Evolutionary conservation across 2,888 invertebrate species (phyloP), one percentile per base, ranked within the genome.

Genomic region (Oegoconia quadripuncta): DNA sequence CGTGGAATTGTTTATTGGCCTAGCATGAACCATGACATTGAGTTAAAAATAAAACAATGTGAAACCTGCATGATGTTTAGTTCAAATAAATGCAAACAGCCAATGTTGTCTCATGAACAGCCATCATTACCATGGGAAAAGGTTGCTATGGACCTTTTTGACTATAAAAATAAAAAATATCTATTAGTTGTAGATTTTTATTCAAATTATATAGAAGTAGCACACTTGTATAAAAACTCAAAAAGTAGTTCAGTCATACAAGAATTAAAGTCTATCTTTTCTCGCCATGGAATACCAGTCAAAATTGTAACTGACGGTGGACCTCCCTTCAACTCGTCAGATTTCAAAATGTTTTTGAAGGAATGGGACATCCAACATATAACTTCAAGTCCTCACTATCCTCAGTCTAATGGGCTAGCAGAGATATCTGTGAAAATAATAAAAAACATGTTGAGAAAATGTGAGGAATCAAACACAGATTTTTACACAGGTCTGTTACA

Each of bases 1-100:
- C 8, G 44, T n/a, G 44, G 39, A 7, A 12, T 40, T 13, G 39
- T 48, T 9, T 48, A 15, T 37, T 48, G 44, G 48, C 48, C 44
- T 5, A 34, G 34, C 13, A 42, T 48, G n/a, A 20, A 32, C 11
- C 38, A 41, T 13, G 48, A 48, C 2, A 48, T 48, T 6, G 38
- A 44, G 20, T n/a, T n/a, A n/a, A n/a, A n/a, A n/a, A n/a, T n/a
- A n/a, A n/a, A n/a, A n/a, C n/a, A n/a, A n/a, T n/a, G n/a, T n/a
- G n/a, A n/a, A n/a, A n/a, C n/a, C n/a, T n/a, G n/a, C n/a, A n/a
- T n/a, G n/a, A n/a, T n/a, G n/a, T n/a, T n/a, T n/a, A n/a, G n/a
- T n/a, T n/a, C n/a, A n/a, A n/a, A n/a, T n/a, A n/a, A n/a, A n/a
- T n/a, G n/a, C n/a, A n/a, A n/a, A n/a, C n/a, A n/a, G n/a, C n/a